Evolutionary conservation across 2,888 invertebrate species (phyloP), one percentile per base, ranked within the genome.

Genomic region (Apodemia duryi): DNA sequence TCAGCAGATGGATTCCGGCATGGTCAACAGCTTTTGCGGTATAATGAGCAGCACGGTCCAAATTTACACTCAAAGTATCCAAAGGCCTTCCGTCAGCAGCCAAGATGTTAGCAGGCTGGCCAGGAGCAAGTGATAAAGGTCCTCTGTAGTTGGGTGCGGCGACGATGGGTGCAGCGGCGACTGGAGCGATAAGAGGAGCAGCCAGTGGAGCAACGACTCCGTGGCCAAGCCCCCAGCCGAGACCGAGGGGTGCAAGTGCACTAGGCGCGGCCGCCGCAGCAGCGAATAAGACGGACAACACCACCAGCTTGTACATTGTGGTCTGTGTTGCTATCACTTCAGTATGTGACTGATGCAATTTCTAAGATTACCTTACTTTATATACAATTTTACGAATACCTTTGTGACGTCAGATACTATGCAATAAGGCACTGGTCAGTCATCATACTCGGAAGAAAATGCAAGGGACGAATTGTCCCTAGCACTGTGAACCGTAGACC

Each of bases 251-350:
- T 43, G 72, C 72, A 43, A 84, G 65, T 41, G 77, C 83, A 65
- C 85, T 84, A 62, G 90, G 88, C 65, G 79, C 84, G 72, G 94
- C 93, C 64, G 90, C 91, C 74, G 88, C 93, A 70, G 94, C 77
- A 78, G 94, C 93, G 77, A 94, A 78, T 71, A 94, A 85, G 80
- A 92, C 93, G 79, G 92, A 94, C 93, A 94, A 93, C 87, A 94
- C 94, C 92, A 94, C 93, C 93, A 92, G 82, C 85, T 90, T 92
- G 77, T 85, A 88, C 92, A 92, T 92, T 87, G 85, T 92, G 89
- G 87, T 90, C 90, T 92, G 89, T 88, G 86, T 86, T 88, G 89
- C 76, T 84, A 80, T 80, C 77, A 77, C 74, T 78, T 75, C 79
- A 77, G 72, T 78, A 77, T 80, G 78, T 78, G 81, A 91, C 91